phyloP scores from a whole-genome alignment of 2,797 vertebrate genomes.

The Rhynchonycteris naso region DNA sequence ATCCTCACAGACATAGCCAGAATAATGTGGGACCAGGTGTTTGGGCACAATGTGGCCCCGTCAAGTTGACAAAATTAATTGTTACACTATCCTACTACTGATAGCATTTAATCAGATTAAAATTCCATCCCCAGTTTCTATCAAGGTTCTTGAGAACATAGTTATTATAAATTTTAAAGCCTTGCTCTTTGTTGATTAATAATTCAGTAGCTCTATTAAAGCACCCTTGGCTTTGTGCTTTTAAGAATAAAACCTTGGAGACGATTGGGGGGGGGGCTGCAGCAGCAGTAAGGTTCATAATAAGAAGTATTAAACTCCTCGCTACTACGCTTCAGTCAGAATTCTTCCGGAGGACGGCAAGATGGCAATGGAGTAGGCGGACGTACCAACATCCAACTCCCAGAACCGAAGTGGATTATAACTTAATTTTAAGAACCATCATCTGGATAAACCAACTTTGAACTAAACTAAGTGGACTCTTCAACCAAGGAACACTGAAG shows the following conservation, averaged over 20 bases:
- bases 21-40: background rate
- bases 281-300: too few species aligned
- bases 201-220: background rate
- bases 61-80: background rate
- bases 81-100: background rate
- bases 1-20: background rate
- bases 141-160: background rate
- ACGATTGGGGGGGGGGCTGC: too few species aligned
- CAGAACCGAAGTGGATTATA: too few species aligned
- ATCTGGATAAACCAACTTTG: too few species aligned
- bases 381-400: too few species aligned
- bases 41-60: background rate
- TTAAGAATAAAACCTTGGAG: slow-evolving; percentile 3
- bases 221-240: background rate
- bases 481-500: too few species aligned
- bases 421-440: too few species aligned
- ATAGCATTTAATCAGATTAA: background rate
- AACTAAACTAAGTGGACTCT: too few species aligned
- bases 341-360: too few species aligned
- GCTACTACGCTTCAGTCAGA: too few species aligned
- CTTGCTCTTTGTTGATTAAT: background rate
- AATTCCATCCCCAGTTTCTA: background rate
- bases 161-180: slow-evolving; percentile 20
- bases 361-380: too few species aligned
- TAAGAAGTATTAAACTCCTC: too few species aligned